These are phyloP conservation scores for human (Homo sapiens) DNA, from an alignment of 2,113 vertebrate species.

Conservation along the genomic window GRCh38 chr2:21723001-21723500, in stretches of 20 bases:
- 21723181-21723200: slow-evolving; percentile 37
- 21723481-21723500: background rate
- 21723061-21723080: background rate
- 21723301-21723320: slow-evolving; percentile 77
- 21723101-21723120: background rate
- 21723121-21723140: slow-evolving; percentile 6
- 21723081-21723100: background rate
- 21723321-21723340: slow-evolving; percentile 78
- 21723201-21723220: slow-evolving; percentile 68
- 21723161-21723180: background rate
- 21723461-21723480: background rate
- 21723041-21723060: background rate
- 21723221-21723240: slow-evolving; percentile 63
- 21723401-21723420: slow-evolving; percentile 63
- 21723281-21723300: slow-evolving; percentile 76
- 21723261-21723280: slow-evolving; percentile 80
- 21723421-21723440: slow-evolving; percentile 52
- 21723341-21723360: slow-evolving; percentile 68
- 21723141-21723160: background rate
- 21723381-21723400: slow-evolving; percentile 75
- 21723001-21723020: background rate
- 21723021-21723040: background rate
- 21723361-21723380: slow-evolving; percentile 77
- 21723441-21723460: slow-evolving; percentile 46
- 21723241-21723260: slow-evolving; percentile 62